Evolutionary conservation across 2,113 vertebrate genomes (phyloP).

Genomic region (Catagonus wagneri): DNA sequence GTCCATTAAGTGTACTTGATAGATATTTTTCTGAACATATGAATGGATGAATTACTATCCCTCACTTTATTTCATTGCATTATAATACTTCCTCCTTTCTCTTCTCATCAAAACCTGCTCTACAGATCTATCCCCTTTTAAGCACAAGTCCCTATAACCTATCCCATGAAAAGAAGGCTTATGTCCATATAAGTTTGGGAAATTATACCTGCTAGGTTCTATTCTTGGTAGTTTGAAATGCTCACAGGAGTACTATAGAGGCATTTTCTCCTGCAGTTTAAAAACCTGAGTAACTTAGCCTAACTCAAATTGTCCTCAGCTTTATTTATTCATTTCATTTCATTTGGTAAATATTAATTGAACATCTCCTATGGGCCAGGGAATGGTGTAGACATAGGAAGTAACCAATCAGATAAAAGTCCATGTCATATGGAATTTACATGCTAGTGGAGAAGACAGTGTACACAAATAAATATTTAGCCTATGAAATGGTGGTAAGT

Average conservation of each 20-base stretch:
- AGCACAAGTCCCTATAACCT: not conserved
- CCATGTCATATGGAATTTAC: not conserved
- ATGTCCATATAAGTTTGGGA: too few relatives aligned
- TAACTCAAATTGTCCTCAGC: not conserved
- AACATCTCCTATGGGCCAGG: not conserved
- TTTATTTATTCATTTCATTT: constrained; percentile 33
- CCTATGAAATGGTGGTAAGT: not conserved
- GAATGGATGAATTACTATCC: not conserved
- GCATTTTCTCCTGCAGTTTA: not conserved
- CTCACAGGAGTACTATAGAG: not conserved
- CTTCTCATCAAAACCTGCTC: not conserved
- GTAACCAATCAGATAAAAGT: not conserved
- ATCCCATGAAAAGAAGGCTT: not conserved
- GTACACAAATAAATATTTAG: not conserved
- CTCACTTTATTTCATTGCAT: not conserved
- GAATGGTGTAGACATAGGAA: not conserved
- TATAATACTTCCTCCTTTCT: not conserved
- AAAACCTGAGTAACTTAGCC: not conserved
- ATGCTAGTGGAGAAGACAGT: not conserved
- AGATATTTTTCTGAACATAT: not conserved
- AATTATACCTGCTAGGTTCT: not conserved
- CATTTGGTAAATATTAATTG: not conserved
- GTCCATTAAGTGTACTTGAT: not conserved
- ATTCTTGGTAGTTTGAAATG: constrained; percentile 4
- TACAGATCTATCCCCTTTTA: not conserved